Percentiles rank a stretch among this genome's conserved stretches.
These are phyloP conservation scores for Cochlearius cochlearius DNA, from an alignment of 2,113 vertebrate species.

Conservation along the genomic window DNA sequence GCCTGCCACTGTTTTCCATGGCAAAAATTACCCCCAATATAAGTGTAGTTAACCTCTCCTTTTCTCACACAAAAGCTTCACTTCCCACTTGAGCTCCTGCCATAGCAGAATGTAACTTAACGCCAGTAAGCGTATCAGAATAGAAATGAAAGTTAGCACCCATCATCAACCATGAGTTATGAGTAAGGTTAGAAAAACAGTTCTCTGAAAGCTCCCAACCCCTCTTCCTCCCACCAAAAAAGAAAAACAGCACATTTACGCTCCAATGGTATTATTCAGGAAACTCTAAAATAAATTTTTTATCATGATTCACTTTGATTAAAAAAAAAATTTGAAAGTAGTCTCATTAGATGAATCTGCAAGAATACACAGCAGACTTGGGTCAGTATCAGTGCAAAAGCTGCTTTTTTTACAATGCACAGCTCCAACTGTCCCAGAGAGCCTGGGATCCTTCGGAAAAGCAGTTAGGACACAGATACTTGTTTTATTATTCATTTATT, in stretches of 20 bases:
- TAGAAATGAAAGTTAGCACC: background rate
- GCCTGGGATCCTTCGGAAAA: background rate
- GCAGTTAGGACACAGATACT: background rate
- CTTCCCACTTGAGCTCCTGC: background rate
- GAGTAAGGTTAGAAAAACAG: background rate
- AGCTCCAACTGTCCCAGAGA: background rate
- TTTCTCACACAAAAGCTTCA: background rate
- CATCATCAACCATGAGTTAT: background rate
- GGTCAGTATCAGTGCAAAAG: background rate
- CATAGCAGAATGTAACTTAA: background rate
- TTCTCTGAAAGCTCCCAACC: background rate
- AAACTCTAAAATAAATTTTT: background rate
- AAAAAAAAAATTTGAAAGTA: background rate
- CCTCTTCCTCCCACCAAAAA: background rate
- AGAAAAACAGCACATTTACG: background rate
- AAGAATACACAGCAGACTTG: background rate
- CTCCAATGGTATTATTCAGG: background rate
- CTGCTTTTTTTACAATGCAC: background rate
- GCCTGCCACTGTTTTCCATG: background rate
- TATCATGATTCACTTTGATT: background rate
- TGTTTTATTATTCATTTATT: background rate
- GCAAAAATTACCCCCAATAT: background rate
- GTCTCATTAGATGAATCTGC: background rate
- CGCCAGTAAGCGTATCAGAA: background rate
- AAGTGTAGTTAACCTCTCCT: conserved; percentile 21